A percentile compares a stretch with the other conserved stretches of the same genome.
phyloP scores from a whole-genome alignment of 2,113 vertebrate genomes.

The Neofelis nebulosa region DNA sequence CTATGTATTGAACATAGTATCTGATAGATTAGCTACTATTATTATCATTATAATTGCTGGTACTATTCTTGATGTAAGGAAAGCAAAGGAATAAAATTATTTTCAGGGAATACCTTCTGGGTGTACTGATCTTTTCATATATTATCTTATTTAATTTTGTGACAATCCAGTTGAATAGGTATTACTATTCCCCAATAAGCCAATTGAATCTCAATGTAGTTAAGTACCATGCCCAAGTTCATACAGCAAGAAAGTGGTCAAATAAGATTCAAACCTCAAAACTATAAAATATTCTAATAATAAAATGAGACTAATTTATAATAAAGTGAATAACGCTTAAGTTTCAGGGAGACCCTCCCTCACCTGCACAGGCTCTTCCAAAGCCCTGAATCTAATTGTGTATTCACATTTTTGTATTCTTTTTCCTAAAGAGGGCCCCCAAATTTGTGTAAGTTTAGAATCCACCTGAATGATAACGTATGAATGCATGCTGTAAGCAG shows the following conservation, averaged over 20 bases:
- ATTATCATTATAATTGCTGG: not conserved
- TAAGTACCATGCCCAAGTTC: not conserved
- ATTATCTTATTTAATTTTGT: slow-evolving; percentile 23
- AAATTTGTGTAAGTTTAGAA: not conserved
- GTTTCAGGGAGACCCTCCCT: not conserved
- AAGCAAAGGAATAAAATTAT: not conserved
- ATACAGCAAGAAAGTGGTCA: not conserved
- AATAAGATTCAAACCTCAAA: not conserved
- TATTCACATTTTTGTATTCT: not conserved
- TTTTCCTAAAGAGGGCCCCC: not conserved
- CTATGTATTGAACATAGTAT: not conserved
- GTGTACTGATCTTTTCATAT: not conserved
- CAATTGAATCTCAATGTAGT: not conserved
- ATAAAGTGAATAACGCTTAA: not conserved
- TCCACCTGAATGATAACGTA: not conserved
- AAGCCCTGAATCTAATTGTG: not conserved
- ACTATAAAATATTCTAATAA: not conserved
- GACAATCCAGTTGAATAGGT: not conserved
- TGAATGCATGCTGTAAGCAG: not conserved
- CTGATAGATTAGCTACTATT: not conserved
- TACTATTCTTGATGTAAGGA: not conserved
- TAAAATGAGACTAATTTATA: not conserved
- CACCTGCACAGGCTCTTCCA: not conserved
- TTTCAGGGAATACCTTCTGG: not conserved
- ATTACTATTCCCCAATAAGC: not conserved